phyloP scores from a whole-genome alignment of 1,140 invertebrate species.

The Achroia grisella region DNA sequence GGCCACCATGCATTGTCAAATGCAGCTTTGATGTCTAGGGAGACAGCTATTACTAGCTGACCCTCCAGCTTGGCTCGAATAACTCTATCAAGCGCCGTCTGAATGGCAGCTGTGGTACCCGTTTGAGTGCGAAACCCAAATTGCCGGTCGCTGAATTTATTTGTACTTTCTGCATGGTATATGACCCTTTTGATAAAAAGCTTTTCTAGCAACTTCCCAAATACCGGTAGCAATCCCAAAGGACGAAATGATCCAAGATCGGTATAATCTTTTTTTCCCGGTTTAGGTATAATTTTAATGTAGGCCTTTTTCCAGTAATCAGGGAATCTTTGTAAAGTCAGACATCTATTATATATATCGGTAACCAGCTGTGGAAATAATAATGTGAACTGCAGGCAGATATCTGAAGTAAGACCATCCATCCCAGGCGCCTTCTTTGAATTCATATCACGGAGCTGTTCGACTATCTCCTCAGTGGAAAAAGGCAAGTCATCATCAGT shows the following conservation, averaged over 20 bases:
- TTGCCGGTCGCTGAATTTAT: constrained; percentile 1
- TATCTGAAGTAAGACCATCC: no score
- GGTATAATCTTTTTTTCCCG: constrained; percentile 4
- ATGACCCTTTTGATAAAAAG: constrained; percentile 11
- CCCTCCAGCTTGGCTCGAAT: neutral
- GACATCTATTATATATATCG: constrained; percentile 16
- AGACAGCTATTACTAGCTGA: constrained; percentile 5
- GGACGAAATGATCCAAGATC: constrained; percentile 5
- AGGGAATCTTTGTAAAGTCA: neutral
- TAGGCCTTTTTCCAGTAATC: constrained; percentile 1
- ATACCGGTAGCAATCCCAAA: constrained; percentile 13
- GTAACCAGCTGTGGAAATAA: constrained; percentile 11
- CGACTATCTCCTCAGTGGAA: constrained; percentile 7
- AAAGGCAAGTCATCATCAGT: constrained; percentile 8
- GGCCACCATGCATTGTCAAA: constrained; percentile 24
- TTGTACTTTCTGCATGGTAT: neutral
- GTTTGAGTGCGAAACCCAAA: constrained; percentile 15
- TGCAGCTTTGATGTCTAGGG: constrained; percentile 12
- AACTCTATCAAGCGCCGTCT: constrained; percentile 2
- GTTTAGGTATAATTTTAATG: constrained; percentile 16
- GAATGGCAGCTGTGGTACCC: constrained; percentile 8
- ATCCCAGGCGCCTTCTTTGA: constrained; percentile 16
- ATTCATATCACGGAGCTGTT: constrained; percentile 11
- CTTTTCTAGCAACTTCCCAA: constrained; percentile 22
- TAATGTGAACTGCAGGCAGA: no score